Conservation (phyloP, 2,797 vertebrate genomes). For the Channallabes apus region DNA sequence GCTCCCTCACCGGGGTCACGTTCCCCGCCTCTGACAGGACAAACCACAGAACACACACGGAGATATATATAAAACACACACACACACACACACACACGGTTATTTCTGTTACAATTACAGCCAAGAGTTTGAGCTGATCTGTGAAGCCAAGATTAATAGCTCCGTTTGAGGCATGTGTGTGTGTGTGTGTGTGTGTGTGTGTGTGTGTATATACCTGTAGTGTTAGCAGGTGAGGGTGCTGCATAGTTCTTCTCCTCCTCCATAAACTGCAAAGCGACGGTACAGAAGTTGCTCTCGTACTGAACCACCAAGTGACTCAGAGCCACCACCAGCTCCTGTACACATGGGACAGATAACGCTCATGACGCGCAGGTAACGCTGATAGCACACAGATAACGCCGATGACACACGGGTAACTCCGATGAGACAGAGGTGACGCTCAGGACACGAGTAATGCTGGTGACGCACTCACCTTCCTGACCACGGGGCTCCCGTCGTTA, state of each 20-base stretch:
- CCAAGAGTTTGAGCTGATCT: not conserved
- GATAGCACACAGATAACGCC: not conserved
- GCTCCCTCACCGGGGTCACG: constrained; percentile 85
- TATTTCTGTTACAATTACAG: not conserved
- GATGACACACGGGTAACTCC: not conserved
- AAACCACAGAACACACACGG: constrained; percentile 22
- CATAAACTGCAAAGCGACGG: constrained; percentile 95
- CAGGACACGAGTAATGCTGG: not conserved
- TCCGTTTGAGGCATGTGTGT: not conserved
- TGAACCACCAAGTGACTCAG: constrained; percentile 95
- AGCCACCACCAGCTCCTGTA: constrained; percentile 94
- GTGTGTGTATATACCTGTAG: constrained; percentile 74
- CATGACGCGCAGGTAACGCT: not conserved
- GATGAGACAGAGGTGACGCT: not conserved
- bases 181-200: not conserved
- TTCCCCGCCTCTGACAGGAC: constrained; percentile 81
- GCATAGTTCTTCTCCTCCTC: constrained; percentile 97
- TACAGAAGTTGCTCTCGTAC: constrained; percentile 98
- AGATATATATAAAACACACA: too few relatives aligned
- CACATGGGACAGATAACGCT: not conserved
- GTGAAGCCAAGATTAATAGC: not conserved
- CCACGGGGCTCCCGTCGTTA: constrained; percentile 93
- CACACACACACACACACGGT: not conserved
- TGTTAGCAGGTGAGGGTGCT: constrained; percentile 84
- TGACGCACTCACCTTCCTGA: constrained; percentile 74